These are phyloP conservation scores for Galemys pyrenaicus DNA, from an alignment of 2,113 vertebrate genomes.

Conservation along the genomic window DNA sequence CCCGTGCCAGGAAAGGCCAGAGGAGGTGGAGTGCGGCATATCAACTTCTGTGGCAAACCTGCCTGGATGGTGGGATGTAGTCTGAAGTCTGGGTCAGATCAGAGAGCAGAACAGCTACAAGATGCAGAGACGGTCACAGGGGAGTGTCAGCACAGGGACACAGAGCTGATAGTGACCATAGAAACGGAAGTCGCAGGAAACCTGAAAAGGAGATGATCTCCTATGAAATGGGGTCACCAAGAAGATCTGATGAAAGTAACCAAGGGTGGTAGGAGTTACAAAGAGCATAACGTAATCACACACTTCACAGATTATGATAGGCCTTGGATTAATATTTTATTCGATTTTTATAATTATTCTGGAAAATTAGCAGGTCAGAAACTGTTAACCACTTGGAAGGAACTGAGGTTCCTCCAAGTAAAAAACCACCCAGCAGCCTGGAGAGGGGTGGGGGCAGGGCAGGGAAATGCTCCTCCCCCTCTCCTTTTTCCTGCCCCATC, in stretches of 20 bases:
- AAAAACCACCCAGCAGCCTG: not conserved
- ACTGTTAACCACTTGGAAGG: not conserved
- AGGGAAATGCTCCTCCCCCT: not conserved
- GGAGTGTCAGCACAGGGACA: not conserved
- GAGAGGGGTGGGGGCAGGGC: not conserved
- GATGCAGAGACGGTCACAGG: rapidly evolving
- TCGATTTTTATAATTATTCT: not conserved
- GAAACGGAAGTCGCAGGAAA: not conserved
- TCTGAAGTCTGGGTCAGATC: not conserved
- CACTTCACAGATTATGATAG: not conserved
- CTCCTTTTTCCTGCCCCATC: too few relatives aligned
- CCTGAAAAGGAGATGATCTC: not conserved
- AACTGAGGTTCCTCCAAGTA: not conserved
- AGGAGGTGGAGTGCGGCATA: rapidly evolving
- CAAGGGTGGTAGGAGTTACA: not conserved
- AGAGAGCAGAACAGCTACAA: not conserved
- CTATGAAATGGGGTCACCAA: not conserved
- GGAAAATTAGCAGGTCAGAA: not conserved
- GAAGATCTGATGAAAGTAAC: not conserved
- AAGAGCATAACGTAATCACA: not conserved
- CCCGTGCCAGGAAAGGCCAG: not conserved
- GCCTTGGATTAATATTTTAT: not conserved
- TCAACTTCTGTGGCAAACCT: not conserved
- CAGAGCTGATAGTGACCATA: not conserved
- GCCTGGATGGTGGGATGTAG: not conserved